Percentiles rank a stretch among this genome's conserved stretches.
Conservation (phyloP, 2,888 invertebrate genomes). For the Leptinotarsa rubiginosa region DNA sequence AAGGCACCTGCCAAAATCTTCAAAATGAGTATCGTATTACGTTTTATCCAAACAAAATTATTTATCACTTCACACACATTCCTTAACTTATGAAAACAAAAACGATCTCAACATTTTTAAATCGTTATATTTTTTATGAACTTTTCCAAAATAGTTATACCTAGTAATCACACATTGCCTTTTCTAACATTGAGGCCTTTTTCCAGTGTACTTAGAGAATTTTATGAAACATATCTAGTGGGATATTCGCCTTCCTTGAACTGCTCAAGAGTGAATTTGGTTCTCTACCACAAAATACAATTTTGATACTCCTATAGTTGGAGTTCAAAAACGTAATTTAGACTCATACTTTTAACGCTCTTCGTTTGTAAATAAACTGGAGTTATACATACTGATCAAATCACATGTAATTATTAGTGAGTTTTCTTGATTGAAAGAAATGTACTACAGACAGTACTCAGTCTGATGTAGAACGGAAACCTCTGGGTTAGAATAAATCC, state of each 20-base stretch:
- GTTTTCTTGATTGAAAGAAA: too few species aligned
- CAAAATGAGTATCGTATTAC: constrained; percentile 68
- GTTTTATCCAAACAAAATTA: constrained; percentile 34
- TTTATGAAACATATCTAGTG: constrained; percentile 28
- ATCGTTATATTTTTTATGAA: constrained; percentile 41
- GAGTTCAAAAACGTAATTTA: not conserved
- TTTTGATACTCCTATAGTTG: not conserved
- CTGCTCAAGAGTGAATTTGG: not conserved
- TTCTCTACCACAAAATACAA: not conserved
- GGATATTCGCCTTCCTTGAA: constrained; percentile 25
- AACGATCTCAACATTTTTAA: constrained; percentile 51
- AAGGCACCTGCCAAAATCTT: constrained; percentile 91
- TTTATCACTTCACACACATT: constrained; percentile 39
- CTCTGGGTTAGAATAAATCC: too few species aligned
- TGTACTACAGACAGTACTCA: too few species aligned
- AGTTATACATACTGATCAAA: too few species aligned
- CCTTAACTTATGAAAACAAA: constrained; percentile 44
- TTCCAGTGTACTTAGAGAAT: constrained; percentile 55
- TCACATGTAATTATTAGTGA: too few species aligned
- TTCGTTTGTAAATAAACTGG: too few species aligned
- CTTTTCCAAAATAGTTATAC: constrained; percentile 40
- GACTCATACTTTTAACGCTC: too few species aligned
- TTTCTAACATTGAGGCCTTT: constrained; percentile 52
- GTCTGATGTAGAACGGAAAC: too few species aligned
- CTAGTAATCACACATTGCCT: constrained; percentile 47